Conservation (phyloP, 2,797 vertebrate species). For the Gymnodraco acuticeps region DNA sequence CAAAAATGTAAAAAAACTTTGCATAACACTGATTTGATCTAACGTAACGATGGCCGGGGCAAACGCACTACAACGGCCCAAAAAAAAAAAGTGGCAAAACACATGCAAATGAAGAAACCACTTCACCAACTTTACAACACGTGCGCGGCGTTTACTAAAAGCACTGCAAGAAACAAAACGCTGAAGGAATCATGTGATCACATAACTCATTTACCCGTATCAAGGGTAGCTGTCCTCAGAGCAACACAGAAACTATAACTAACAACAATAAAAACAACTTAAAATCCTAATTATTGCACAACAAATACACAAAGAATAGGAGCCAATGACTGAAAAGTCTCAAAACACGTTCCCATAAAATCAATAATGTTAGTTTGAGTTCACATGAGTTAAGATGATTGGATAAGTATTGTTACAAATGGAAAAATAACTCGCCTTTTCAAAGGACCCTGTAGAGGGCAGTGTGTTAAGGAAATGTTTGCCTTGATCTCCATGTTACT, state of each 20-base stretch:
- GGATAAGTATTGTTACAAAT: background rate
- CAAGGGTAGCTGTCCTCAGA: no score
- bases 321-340: background rate
- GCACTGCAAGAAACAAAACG: background rate
- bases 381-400: background rate
- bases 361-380: no score
- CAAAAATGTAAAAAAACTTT: conserved; percentile 3
- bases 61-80: no score
- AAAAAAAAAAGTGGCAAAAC: no score
- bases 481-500: background rate
- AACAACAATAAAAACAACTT: background rate
- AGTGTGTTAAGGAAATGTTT: background rate
- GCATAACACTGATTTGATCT: background rate
- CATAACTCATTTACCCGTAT: no score
- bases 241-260: no score
- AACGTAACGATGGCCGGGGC: no score
- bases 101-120: no score
- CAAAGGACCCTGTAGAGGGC: background rate
- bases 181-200: no score
- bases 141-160: background rate
- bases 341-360: no score
- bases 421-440: background rate
- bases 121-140: no score
- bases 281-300: background rate
- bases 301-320: background rate